These are phyloP conservation scores for Hippocampus kuda DNA, from an alignment of 2,797 vertebrate genomes.

Conservation along the genomic window DNA sequence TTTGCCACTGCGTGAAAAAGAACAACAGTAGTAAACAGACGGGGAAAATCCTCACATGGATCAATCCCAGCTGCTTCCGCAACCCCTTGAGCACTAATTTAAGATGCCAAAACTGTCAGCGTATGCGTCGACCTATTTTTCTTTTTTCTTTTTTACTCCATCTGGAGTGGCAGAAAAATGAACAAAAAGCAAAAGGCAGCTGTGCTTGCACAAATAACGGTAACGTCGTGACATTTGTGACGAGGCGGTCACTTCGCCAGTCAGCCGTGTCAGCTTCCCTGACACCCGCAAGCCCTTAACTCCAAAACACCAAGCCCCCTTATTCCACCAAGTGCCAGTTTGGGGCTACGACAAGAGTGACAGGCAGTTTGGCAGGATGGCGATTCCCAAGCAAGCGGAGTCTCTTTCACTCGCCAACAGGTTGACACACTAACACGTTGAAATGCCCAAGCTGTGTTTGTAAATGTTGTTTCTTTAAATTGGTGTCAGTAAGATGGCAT, in stretches of 20 bases:
- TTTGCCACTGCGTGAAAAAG: background rate
- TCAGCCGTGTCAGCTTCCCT: slow-evolving; percentile 46
- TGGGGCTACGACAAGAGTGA: slow-evolving; percentile 52
- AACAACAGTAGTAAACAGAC: background rate
- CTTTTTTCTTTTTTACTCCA: background rate
- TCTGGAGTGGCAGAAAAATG: background rate
- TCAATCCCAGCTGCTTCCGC: background rate
- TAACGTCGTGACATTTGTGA: slow-evolving; percentile 15
- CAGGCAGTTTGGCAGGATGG: slow-evolving; percentile 49
- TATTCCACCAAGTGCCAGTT: slow-evolving; percentile 29
- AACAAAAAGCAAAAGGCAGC: background rate
- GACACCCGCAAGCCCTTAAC: slow-evolving; percentile 2
- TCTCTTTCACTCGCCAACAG: background rate
- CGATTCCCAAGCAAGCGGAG: slow-evolving; percentile 25
- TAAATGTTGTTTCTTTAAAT: too few species aligned
- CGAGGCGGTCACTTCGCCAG: slow-evolving; percentile 57
- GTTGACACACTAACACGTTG: background rate
- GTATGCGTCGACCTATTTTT: background rate
- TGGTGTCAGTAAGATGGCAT: too few species aligned
- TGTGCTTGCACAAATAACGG: background rate
- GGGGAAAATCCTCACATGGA: background rate
- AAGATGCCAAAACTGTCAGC: slow-evolving; percentile 1
- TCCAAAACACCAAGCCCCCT: background rate
- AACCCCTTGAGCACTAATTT: background rate
- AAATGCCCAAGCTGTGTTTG: background rate